Evolutionary conservation across 2,113 vertebrate genomes (phyloP).

Genomic region (Oenanthe melanoleuca): DNA sequence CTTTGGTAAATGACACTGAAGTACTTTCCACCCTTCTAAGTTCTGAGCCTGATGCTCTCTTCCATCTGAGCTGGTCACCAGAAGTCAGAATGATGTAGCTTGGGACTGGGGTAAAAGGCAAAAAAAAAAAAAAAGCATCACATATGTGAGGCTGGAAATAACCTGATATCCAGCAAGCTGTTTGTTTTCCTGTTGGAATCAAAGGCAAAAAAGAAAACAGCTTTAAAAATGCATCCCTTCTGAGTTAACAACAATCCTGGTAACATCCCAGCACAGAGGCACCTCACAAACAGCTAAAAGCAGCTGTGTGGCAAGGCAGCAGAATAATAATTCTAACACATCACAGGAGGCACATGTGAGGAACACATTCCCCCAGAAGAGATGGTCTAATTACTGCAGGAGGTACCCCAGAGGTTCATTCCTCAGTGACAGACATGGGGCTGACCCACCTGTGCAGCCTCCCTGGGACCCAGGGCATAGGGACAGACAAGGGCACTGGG

Average conservation of each 20-base stretch:
- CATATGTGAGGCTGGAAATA: background rate
- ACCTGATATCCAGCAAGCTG: background rate
- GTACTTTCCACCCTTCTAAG: background rate
- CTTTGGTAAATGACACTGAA: background rate
- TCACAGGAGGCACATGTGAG: background rate
- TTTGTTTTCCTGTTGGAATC: slow-evolving; percentile 41
- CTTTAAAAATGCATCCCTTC: slow-evolving; percentile 40
- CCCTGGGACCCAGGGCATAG: accelerated
- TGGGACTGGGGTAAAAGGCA: background rate
- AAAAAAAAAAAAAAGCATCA: background rate
- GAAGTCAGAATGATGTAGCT: background rate
- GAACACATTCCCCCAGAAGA: background rate
- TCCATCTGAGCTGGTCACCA: background rate
- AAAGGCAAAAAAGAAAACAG: slow-evolving; percentile 49
- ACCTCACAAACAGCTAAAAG: slow-evolving; percentile 11
- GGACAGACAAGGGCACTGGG: background rate
- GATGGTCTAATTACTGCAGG: background rate
- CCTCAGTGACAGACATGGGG: background rate
- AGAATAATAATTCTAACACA: slow-evolving; percentile 5
- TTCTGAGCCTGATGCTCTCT: background rate
- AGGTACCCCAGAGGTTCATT: background rate
- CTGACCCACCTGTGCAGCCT: background rate
- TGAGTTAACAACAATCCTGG: background rate
- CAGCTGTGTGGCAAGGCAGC: background rate
- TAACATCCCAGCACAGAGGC: background rate